Evolutionary conservation across 2,113 vertebrate species (phyloP).

Genomic region (Nanorana parkeri): DNA sequence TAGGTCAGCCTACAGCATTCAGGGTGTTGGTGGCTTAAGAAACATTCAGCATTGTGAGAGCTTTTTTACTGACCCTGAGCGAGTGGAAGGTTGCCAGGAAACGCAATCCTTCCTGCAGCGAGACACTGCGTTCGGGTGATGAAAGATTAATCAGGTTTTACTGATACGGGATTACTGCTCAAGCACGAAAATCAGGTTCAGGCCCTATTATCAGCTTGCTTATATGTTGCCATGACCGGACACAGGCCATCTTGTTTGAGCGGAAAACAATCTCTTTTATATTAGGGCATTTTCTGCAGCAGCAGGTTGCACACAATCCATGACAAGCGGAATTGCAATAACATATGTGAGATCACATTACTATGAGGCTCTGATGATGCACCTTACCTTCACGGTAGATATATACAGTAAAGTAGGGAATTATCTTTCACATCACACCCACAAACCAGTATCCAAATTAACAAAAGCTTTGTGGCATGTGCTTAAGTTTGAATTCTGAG

Average conservation of each 20-base stretch:
- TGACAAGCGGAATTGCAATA: slow-evolving; percentile 30
- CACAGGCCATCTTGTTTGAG: slow-evolving; percentile 44
- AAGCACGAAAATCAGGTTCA: slow-evolving; percentile 63
- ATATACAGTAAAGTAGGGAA: slow-evolving; percentile 42
- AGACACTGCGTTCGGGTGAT: slow-evolving; percentile 56
- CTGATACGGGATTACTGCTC: slow-evolving; percentile 71
- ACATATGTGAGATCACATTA: slow-evolving; percentile 51
- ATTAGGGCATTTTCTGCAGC: slow-evolving; percentile 28
- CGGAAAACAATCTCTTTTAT: slow-evolving; percentile 27
- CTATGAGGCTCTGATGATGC: slow-evolving; percentile 7
- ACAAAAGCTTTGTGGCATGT: neutral
- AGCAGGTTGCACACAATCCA: slow-evolving; percentile 5
- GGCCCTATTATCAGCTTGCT: slow-evolving; percentile 63
- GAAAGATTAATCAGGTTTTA: slow-evolving; percentile 70
- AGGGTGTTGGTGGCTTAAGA: slow-evolving; percentile 58
- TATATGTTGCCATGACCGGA: slow-evolving; percentile 62
- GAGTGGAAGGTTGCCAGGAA: slow-evolving; percentile 70
- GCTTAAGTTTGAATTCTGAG: neutral
- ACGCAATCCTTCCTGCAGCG: slow-evolving; percentile 61
- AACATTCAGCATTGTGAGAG: slow-evolving; percentile 62
- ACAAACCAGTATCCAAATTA: slow-evolving; percentile 18
- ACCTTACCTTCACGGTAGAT: slow-evolving; percentile 9
- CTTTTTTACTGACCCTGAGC: slow-evolving; percentile 61
- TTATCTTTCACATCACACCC: slow-evolving; percentile 43
- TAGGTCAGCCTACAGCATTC: slow-evolving; percentile 60